These are phyloP conservation scores for Pocillopora damicornis DNA, from an alignment of 64 coral and sea anemone species.

Conservation along the genomic window DNA sequence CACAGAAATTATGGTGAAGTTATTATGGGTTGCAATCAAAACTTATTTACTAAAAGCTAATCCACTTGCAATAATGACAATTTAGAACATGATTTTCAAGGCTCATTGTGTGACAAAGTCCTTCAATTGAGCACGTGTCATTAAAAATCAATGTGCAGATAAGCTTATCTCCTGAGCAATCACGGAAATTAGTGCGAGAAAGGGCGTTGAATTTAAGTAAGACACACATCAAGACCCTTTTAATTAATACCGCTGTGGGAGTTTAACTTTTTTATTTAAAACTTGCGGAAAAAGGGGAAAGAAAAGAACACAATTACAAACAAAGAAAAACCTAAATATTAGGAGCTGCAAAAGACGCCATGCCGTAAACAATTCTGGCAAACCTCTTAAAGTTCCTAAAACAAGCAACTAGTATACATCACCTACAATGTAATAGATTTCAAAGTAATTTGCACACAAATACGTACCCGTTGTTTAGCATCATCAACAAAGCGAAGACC, in stretches of 20 bases:
- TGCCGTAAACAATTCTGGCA: background rate
- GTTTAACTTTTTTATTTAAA: background rate
- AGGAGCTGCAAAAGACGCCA: background rate
- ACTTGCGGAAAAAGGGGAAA: background rate
- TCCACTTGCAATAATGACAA: background rate
- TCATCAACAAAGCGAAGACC: conserved; percentile 71
- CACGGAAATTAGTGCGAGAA: background rate
- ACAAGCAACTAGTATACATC: too few species aligned
- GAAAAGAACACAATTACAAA: background rate
- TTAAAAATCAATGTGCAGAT: conserved; percentile 1
- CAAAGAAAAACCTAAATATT: background rate
- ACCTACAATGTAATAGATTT: background rate
- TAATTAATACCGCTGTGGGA: background rate
- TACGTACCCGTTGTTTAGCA: conserved; percentile 66
- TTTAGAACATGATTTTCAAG: background rate
- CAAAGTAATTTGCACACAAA: background rate
- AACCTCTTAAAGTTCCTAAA: too few species aligned
- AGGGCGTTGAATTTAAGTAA: background rate
- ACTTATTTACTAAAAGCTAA: background rate
- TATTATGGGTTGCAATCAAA: background rate
- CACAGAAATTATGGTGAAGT: too few species aligned
- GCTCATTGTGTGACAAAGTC: background rate
- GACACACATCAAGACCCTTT: background rate
- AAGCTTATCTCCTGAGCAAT: background rate
- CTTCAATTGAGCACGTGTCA: background rate